phyloP scores from a whole-genome alignment of 2,888 invertebrate genomes.

The Agelastica alni region DNA sequence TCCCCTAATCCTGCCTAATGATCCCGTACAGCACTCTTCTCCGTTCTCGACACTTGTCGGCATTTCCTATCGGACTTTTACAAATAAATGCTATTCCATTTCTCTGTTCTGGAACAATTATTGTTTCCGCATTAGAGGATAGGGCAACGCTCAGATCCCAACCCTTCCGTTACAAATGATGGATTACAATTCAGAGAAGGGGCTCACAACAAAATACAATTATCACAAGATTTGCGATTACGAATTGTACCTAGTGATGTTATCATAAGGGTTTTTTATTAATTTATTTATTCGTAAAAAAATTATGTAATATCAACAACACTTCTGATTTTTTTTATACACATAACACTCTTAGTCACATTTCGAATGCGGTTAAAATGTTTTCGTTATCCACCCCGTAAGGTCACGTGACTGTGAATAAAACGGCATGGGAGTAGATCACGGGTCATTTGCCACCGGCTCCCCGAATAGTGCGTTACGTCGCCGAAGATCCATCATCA shows the following conservation, averaged over 20 bases:
- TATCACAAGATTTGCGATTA: slow-evolving; percentile 36
- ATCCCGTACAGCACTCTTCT: slow-evolving; percentile 33
- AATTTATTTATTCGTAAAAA: no score
- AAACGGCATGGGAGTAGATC: slow-evolving; percentile 29
- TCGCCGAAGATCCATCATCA: slow-evolving; percentile 37
- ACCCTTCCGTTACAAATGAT: slow-evolving; percentile 51
- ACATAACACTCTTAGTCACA: no score
- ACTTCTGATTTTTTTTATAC: no score
- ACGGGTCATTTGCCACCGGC: slow-evolving; percentile 45
- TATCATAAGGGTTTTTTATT: no score
- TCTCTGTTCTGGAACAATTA: slow-evolving; percentile 49
- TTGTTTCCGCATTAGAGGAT: slow-evolving; percentile 55
- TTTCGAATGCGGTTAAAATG: no score
- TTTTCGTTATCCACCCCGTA: slow-evolving; percentile 6
- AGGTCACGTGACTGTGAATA: slow-evolving; percentile 14
- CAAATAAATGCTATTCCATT: slow-evolving; percentile 51
- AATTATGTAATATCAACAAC: no score
- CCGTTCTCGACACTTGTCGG: slow-evolving; percentile 36
- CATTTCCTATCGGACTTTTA: slow-evolving; percentile 39
- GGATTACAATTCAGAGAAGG: slow-evolving; percentile 45
- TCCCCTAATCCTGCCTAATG: slow-evolving; percentile 38
- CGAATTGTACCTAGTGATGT: no score
- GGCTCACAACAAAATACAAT: slow-evolving; percentile 47
- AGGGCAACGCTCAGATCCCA: slow-evolving; percentile 39
- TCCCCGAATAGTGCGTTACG: slow-evolving; percentile 39